These are phyloP conservation scores for Diabrotica balteata DNA, from an alignment of 2,888 invertebrate species.

Conservation along the genomic window DNA sequence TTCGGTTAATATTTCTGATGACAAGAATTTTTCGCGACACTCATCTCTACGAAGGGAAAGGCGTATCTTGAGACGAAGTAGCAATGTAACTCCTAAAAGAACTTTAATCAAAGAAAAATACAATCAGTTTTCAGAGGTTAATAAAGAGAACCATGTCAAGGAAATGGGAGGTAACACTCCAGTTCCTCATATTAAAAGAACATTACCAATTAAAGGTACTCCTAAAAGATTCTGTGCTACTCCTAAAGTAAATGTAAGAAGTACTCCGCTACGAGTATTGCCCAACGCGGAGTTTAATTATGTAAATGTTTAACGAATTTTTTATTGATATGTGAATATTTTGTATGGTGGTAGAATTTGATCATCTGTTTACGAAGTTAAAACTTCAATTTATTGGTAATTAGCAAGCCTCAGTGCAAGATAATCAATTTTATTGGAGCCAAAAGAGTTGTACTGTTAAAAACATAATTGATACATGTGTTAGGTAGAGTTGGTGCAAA, in stretches of 20 bases:
- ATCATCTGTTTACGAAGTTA: no score
- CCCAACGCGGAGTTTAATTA: conserved; percentile 11
- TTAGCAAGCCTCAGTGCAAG: no score
- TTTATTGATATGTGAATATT: neutral
- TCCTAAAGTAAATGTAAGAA: conserved; percentile 60
- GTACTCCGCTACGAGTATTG: conserved; percentile 66
- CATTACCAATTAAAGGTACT: conserved; percentile 61
- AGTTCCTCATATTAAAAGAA: conserved; percentile 68
- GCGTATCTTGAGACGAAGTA: conserved; percentile 20
- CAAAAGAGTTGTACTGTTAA: no score
- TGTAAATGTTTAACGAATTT: neutral
- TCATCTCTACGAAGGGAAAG: conserved; percentile 22
- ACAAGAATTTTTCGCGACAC: conserved; percentile 25
- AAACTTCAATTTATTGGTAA: no score
- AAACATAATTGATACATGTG: no score
- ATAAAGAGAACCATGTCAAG: conserved; percentile 24
- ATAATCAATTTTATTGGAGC: no score
- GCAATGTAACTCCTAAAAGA: conserved; percentile 22
- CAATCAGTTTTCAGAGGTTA: conserved; percentile 15
- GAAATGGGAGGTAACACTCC: conserved; percentile 14
- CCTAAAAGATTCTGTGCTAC: conserved; percentile 65
- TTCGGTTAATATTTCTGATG: neutral
- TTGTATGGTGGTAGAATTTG: no score
- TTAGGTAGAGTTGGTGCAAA: no score
- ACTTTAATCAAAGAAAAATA: conserved; percentile 23